Evolutionary conservation across 2,888 invertebrate species (phyloP).

Genomic region (Labia minor): DNA sequence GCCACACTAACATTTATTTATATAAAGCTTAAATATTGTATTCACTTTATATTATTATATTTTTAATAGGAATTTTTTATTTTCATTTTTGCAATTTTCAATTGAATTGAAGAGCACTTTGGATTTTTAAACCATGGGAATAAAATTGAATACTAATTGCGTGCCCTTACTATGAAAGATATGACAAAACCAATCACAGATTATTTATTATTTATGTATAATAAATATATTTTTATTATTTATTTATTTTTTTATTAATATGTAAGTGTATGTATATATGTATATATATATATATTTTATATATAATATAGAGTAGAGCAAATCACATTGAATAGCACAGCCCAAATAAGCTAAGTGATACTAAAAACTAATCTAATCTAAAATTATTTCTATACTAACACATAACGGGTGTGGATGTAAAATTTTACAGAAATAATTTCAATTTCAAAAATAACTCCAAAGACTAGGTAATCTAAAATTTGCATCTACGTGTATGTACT

Average conservation of each 20-base stretch:
- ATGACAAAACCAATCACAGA: conserved; percentile 13
- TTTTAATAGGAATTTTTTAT: neutral
- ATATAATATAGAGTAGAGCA: conserved; percentile 7
- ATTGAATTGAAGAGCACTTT: neutral
- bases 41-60: neutral
- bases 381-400: neutral
- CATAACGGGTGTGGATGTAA: neutral
- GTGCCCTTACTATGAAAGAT: neutral
- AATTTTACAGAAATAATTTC: conserved; percentile 5
- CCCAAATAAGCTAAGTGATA: conserved; percentile 13
- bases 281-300: neutral
- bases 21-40: neutral
- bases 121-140: neutral
- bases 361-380: neutral
- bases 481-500: neutral
- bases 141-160: neutral
- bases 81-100: neutral
- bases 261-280: neutral
- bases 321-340: conserved; percentile 13
- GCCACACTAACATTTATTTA: neutral
- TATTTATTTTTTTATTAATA: too few relatives aligned
- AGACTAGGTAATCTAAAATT: neutral
- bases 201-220: conserved; percentile 3
- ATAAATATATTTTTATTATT: neutral
- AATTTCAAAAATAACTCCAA: neutral